Conservation (phyloP, 2,113 vertebrate species). For the Leptobrachium ailaonicum region DNA sequence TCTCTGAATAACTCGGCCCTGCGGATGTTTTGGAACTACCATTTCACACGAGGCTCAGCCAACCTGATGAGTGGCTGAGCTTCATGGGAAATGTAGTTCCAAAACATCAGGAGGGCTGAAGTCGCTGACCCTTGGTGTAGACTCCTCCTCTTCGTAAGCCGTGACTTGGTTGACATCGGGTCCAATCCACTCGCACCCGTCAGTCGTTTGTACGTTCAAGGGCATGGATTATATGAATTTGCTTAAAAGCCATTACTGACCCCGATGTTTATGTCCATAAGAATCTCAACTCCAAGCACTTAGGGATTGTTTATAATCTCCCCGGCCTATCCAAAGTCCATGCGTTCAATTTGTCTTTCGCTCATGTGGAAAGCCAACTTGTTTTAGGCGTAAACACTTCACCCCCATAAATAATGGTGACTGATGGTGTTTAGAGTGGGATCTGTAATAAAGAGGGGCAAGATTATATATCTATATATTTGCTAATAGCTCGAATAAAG, state of each 20-base stretch:
- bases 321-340: conserved; percentile 42
- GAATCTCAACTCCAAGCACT: conserved; percentile 39
- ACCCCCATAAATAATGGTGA: conserved; percentile 34
- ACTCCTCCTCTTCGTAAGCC: no score
- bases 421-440: conserved; percentile 32
- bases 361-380: conserved; percentile 22
- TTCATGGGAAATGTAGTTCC: no score
- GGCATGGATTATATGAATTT: neutral
- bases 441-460: conserved; percentile 29
- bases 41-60: no score
- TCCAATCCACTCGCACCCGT: neutral
- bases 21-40: no score
- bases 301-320: conserved; percentile 48
- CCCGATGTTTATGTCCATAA: conserved; percentile 1
- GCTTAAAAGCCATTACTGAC: conserved; percentile 24
- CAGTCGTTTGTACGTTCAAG: neutral
- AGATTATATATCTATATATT: conserved; percentile 22
- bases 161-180: no score
- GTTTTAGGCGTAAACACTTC: conserved; percentile 33
- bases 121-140: no score
- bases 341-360: conserved; percentile 36
- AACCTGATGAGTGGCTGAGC: no score
- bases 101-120: no score
- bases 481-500: conserved; percentile 15
- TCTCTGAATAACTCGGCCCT: no score